These are phyloP conservation scores for Tuberolachnus salignus DNA, from an alignment of 2,888 invertebrate species.

Conservation along the genomic window DNA sequence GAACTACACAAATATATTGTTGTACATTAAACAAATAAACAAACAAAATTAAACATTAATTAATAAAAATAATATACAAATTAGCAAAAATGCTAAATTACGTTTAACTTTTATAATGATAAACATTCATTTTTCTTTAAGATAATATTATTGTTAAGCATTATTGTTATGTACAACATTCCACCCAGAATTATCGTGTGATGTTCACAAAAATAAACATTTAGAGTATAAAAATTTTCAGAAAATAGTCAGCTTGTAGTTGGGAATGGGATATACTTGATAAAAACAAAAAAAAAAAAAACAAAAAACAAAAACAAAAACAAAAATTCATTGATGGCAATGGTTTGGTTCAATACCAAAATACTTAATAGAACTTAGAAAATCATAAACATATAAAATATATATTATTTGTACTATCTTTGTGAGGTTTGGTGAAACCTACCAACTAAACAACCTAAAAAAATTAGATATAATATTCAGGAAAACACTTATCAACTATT, in stretches of 20 bases:
- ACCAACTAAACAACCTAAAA: conserved; percentile 32
- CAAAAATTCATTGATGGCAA: neutral
- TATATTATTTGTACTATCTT: conserved; percentile 50
- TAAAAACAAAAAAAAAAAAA: neutral
- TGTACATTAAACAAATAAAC: conserved; percentile 33
- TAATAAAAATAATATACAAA: conserved; percentile 28
- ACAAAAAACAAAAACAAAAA: neutral
- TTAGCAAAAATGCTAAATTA: conserved; percentile 35
- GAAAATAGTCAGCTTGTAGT: neutral
- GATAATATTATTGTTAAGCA: neutral
- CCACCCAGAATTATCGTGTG: neutral
- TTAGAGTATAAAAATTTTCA: neutral
- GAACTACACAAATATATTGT: conserved; percentile 39
- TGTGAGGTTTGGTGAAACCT: conserved; percentile 30
- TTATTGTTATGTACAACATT: neutral
- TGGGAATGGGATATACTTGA: neutral
- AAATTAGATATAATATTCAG: conserved; percentile 40
- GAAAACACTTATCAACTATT: conserved; percentile 48
- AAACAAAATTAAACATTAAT: conserved; percentile 37
- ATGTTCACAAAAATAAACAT: neutral
- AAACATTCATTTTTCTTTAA: conserved; percentile 2
- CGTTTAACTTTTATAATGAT: conserved; percentile 17
- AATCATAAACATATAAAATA: conserved; percentile 24
- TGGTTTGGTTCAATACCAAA: neutral
- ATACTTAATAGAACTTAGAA: conserved; percentile 7